A percentile compares a stretch with the other conserved stretches of the same genome.
Conservation (phyloP, 2,797 vertebrate genomes). For the Gymnoscopelus microlampas region DNA sequence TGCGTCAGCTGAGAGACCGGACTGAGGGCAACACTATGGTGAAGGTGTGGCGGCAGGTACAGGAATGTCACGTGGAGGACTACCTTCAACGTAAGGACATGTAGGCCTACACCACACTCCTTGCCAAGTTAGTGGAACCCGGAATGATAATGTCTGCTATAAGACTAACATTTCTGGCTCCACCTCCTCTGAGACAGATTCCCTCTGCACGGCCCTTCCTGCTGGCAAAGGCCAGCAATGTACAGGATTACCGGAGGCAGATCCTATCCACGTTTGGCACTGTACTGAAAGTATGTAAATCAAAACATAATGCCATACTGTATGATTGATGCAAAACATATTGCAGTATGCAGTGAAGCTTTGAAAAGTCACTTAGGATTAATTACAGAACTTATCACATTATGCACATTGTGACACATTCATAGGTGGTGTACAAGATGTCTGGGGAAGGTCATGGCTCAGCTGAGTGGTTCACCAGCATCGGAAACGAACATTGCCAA, state of each 20-base stretch:
- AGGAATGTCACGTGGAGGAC: constrained; percentile 31
- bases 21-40: constrained; percentile 33
- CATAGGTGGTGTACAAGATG: constrained; percentile 19
- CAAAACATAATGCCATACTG: constrained; percentile 1
- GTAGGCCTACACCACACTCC: constrained; percentile 37
- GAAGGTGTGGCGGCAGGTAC: constrained; percentile 35
- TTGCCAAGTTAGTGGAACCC: constrained; percentile 22
- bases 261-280: constrained; percentile 26
- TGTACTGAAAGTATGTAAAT: constrained; percentile 20
- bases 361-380: background rate
- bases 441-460: constrained; percentile 23
- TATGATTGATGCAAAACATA: background rate
- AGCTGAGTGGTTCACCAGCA: constrained; percentile 31
- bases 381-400: background rate
- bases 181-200: constrained; percentile 33
- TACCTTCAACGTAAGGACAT: constrained; percentile 25
- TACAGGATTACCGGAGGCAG: constrained; percentile 23
- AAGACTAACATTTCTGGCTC: background rate
- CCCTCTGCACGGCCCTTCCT: constrained; percentile 31
- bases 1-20: constrained; percentile 16
- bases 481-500: constrained; percentile 18
- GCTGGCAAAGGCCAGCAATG: constrained; percentile 23
- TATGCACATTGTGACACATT: background rate
- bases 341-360: too few species aligned
- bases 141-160: background rate